A percentile compares a stretch with the other conserved stretches of the same genome.
These are phyloP conservation scores for Prionace glauca DNA, from an alignment of 2,797 vertebrate species.

Conservation along the genomic window DNA sequence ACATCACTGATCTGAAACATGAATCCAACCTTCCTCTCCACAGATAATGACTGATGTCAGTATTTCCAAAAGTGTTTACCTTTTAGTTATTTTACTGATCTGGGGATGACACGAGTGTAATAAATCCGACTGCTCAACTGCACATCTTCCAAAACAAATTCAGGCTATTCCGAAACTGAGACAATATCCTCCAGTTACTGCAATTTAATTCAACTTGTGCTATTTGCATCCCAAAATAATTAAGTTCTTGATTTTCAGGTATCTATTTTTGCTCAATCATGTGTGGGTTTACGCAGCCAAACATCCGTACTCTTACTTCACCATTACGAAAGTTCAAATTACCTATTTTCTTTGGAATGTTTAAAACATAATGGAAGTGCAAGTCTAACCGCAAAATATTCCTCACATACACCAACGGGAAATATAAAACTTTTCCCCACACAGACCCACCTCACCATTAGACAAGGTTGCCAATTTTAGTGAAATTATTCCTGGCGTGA, in stretches of 20 bases:
- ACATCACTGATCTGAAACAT: neutral
- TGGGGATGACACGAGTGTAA: neutral
- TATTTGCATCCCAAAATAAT: neutral
- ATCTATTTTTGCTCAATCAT: neutral
- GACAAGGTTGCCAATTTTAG: neutral
- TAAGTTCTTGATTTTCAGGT: neutral
- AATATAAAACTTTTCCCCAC: neutral
- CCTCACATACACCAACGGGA: neutral
- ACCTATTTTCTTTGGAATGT: neutral
- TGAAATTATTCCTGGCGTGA: neutral
- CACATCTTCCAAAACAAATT: neutral
- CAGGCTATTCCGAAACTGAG: neutral
- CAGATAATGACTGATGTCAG: neutral
- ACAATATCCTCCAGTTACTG: neutral
- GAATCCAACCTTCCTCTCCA: neutral
- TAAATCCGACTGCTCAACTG: neutral
- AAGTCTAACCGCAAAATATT: neutral
- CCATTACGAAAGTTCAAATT: neutral
- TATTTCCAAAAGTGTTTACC: neutral
- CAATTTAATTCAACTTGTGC: neutral
- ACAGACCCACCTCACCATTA: neutral
- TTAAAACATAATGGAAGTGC: neutral
- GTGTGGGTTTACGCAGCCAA: neutral
- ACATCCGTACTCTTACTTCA: neutral
- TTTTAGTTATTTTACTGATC: too few species aligned